Evolutionary conservation across 2,113 vertebrate species (phyloP).

Genomic region (Anolis carolinensis): DNA sequence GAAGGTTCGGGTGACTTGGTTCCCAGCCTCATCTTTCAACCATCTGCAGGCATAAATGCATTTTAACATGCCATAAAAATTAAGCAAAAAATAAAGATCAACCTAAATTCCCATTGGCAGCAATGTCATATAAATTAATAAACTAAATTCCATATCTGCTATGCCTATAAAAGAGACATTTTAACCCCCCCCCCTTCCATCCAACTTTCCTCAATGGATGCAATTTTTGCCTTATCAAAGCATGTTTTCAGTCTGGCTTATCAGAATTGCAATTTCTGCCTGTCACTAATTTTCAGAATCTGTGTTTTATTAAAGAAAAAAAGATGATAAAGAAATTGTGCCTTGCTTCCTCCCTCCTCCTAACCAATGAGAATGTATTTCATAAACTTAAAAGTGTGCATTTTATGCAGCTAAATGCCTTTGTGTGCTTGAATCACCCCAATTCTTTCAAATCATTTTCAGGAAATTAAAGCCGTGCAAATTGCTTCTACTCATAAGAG

Average conservation of each 20-base stretch:
- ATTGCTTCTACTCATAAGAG: slow-evolving; percentile 48
- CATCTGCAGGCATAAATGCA: slow-evolving; percentile 30
- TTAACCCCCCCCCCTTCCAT: slow-evolving; percentile 7
- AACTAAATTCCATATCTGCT: neutral
- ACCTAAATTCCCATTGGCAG: neutral
- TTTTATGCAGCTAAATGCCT: slow-evolving; percentile 64
- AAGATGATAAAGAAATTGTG: slow-evolving; percentile 9
- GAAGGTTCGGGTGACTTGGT: neutral
- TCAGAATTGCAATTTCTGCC: slow-evolving; percentile 58
- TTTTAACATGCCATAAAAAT: slow-evolving; percentile 3
- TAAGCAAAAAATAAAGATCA: slow-evolving; percentile 29
- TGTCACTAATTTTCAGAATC: slow-evolving; percentile 58
- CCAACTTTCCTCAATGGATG: neutral
- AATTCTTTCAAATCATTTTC: slow-evolving; percentile 59
- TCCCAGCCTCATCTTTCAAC: slow-evolving; percentile 24
- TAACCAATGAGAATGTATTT: slow-evolving; percentile 40
- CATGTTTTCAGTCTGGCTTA: slow-evolving; percentile 51
- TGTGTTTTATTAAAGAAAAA: slow-evolving; percentile 44
- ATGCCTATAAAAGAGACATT: neutral
- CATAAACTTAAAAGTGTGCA: slow-evolving; percentile 57
- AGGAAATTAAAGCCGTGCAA: slow-evolving; percentile 64
- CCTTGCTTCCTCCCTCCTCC: neutral
- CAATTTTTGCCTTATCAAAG: slow-evolving; percentile 54
- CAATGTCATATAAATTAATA: neutral
- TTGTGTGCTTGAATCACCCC: slow-evolving; percentile 65